Conservation (phyloP, 2,797 vertebrate genomes). For the Paedocypris micromegethes region DNA sequence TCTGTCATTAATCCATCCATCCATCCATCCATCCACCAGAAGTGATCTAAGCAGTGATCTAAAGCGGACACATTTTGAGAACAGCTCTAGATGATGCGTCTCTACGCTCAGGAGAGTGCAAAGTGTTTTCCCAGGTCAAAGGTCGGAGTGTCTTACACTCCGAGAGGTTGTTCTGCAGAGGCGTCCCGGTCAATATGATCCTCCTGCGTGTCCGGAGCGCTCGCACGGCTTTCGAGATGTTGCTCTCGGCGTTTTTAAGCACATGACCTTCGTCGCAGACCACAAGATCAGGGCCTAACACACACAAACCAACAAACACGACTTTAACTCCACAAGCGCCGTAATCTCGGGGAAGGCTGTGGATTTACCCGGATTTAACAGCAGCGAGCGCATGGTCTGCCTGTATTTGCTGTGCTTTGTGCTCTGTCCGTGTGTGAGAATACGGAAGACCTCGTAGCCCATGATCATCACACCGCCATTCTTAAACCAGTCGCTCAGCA, state of each 20-base stretch:
- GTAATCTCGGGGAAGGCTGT: too few relatives aligned
- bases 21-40: too few relatives aligned
- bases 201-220: slow-evolving; percentile 82
- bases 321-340: too few relatives aligned
- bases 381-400: slow-evolving; percentile 70
- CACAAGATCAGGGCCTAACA: slow-evolving; percentile 88
- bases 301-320: not conserved
- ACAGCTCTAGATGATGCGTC: too few relatives aligned
- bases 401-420: slow-evolving; percentile 69
- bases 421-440: slow-evolving; percentile 74
- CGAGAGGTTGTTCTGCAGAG: slow-evolving; percentile 90
- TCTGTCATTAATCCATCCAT: too few relatives aligned
- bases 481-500: slow-evolving; percentile 81
- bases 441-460: slow-evolving; percentile 93
- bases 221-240: slow-evolving; percentile 88
- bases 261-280: slow-evolving; percentile 96
- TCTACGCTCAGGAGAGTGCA: too few relatives aligned
- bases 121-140: not conserved
- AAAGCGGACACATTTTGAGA: too few relatives aligned
- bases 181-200: slow-evolving; percentile 91
- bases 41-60: too few relatives aligned
- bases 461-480: slow-evolving; percentile 89
- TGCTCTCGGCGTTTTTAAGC: slow-evolving; percentile 82
- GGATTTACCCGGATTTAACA: slow-evolving; percentile 83
- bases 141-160: slow-evolving; percentile 75